Evolutionary conservation across 2,888 invertebrate genomes (phyloP), one percentile per base, ranked within the genome.

Genomic region (Hecatera dysodea): DNA sequence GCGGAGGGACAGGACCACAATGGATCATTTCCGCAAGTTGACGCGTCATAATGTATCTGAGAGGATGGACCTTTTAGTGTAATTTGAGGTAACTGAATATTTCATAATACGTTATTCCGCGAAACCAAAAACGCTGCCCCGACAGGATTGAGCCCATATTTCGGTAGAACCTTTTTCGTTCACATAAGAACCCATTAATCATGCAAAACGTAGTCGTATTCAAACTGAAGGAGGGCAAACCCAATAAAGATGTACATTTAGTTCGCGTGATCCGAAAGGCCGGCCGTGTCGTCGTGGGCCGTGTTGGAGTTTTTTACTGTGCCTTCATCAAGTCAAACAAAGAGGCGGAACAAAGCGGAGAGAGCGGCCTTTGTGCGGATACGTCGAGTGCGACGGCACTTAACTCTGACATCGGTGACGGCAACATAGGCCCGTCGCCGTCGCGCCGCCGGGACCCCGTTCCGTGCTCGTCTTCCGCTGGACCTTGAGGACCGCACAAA

Each of bases 321-420:
- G 89, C 90, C 91, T 91, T 88, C 91, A 90, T 92, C 91, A 91
- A 92, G 89, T 89, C 92, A 93, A 93, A 95, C 95, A 95, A 95
- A 94, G 93, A 93, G 89, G 92, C 93, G 92, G 93, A 94, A 95
- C 95, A 95, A 95, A 93, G 94, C 92, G 89, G 93, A 92, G 93
- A 95, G 94, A 94, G 93, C 91, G 87, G 93, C 91, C 92, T 94
- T 95, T 95, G 94, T 94, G 90, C 88, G 89, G 92, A 90, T 90
- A 92, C 89, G 91, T 90, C 82, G 90, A 92, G 92, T 89, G 89
- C 91, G 90, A 88, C 90, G 90, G 87, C 93, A 95, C 94, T 95
- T 93, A 93, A 89, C 93, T 92, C 90, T 91, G 91, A 93, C 94
- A 92, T 91, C 92, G 87, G 87, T 88, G 90, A 87, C 87, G 88